Base-by-base conservation (phyloP, 2,797 vertebrate species). In the Pangasius larnaudii region DNA sequence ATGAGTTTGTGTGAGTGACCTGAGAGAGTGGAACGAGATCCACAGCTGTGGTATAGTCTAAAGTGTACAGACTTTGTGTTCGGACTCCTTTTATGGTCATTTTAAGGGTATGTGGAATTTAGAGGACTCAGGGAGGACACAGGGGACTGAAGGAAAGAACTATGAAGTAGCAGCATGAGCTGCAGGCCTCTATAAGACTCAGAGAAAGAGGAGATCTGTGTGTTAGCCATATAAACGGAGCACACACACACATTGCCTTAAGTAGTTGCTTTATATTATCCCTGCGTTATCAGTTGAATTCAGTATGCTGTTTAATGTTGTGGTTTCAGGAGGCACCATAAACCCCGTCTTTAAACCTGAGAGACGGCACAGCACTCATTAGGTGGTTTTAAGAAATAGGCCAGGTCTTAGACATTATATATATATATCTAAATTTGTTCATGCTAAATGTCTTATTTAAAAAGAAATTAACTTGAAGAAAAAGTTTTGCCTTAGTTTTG, bases 241-340 rank as follows among this genome's bases (percentile, higher is more conserved):
- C 93, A 94, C 94, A 94, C 94, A 93, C 93, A 93, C 92, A 93
- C 94, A 94, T 93, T 97, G 96, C 96, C 96, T 97, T 97, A 97
- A 89, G 96, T 93, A 94, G 92, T 93, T 94, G 86, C 93, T 91
- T 88, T 94, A 91, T 87, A 88, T 93, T 89, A 90, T 86, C 86
- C 86, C 91, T 91, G 90, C 90, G 89, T 85, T 74, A 90, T 89
- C 75, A 80, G 86, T 89, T 18, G 58, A 90, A 88, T 84, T 88
- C 90, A 88, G 85, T 81, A 58, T 85, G 87, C 85, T 79, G 87
- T 89, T 87, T 85, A 89, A 85, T 87, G 80, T 85, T 88, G 85
- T 87, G 51, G 39, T 82, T 90, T 89, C 84, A n/a, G 80, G 84
- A 65, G 81, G 88, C 90, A 87, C 75, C 85, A 36, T 80, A 89